phyloP scores from a whole-genome alignment of 2,113 vertebrate species.

The Triplophysa siluroides region DNA sequence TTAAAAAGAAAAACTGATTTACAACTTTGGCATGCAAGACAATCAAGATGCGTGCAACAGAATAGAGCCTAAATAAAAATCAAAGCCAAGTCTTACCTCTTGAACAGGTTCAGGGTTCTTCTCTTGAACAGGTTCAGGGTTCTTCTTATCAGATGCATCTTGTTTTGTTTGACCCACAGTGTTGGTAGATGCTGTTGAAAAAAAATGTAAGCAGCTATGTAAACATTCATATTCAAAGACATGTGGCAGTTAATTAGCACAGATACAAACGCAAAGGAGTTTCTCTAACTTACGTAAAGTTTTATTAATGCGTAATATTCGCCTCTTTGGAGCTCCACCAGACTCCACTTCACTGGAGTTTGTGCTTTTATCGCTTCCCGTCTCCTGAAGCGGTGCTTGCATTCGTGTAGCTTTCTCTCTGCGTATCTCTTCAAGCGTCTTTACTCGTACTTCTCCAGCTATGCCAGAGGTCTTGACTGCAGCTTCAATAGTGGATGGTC shows the following conservation, averaged over 20 bases:
- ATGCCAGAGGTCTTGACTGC: constrained; percentile 28
- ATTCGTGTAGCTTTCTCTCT: constrained; percentile 84
- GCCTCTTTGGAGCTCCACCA: constrained; percentile 57
- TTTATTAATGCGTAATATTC: constrained; percentile 70
- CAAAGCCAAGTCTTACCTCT: constrained; percentile 53
- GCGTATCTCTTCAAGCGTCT: constrained; percentile 92
- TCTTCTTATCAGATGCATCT: constrained; percentile 38
- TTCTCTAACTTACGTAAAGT: constrained; percentile 65
- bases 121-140: constrained; percentile 48
- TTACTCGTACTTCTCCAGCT: constrained; percentile 74
- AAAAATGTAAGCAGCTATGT: neutral
- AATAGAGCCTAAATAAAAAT: neutral
- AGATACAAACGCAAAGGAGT: neutral
- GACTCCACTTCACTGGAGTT: constrained; percentile 32
- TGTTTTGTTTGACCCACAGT: constrained; percentile 44
- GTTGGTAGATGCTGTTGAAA: constrained; percentile 50
- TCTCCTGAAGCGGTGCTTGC: constrained; percentile 62
- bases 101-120: constrained; percentile 30
- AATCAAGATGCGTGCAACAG: neutral
- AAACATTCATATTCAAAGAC: neutral
- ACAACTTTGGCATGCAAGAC: neutral
- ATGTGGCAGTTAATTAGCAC: neutral
- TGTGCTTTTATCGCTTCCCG: constrained; percentile 37
- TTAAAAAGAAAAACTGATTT: constrained; percentile 16
- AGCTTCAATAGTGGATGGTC: constrained; percentile 7